Evolutionary conservation across 2,113 vertebrate species (phyloP), one percentile per base, ranked within the genome.

Genomic region (Antigone vipio): DNA sequence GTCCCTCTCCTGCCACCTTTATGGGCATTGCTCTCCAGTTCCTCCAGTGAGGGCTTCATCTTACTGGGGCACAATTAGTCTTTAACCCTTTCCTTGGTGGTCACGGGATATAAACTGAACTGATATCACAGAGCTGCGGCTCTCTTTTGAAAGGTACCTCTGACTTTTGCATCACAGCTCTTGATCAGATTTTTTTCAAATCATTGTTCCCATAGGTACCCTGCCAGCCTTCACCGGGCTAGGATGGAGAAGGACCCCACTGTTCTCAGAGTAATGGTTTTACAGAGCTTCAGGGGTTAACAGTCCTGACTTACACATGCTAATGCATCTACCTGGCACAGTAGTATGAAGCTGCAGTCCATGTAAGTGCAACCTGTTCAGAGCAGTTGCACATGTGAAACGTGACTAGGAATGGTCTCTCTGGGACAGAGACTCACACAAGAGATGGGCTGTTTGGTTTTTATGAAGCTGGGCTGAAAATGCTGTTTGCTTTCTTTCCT

Each of bases 381-480:
- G 80, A 83, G 56, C 50, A 71, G 66, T 40, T 62, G 62, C 11
- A 5, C 5, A 5, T 17, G 49, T 34, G 63, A 83, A 80, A 44
- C 1, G 0, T 26, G 35, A 3, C 64, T 35, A 32, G 58, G 26
- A 81, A 42, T 1, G 4, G 7, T 32, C 0, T 20, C 17, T 24
- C 56, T 55, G 62, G 52, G 49, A 30, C 32, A 42, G 13, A 38
- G 30, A 26, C 8, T 49, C 22, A 55, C 40, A 50, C 19, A 42
- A 10, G 24, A 44, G 26, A 26, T 8, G 40, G n/a, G 40, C 3
- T 45, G 9, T 45, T 60, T 12, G 23, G 3, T 19, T 74, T 75
- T 38, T 16, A 12, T n/a, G 23, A 71, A 78, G 32, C 21, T 2
- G 1, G 27, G 15, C 1, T 90, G 69, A 60, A 53, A 72, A 40